Base-by-base conservation (phyloP, 1,140 invertebrate genomes). In the Drosophila santomea region DNA sequence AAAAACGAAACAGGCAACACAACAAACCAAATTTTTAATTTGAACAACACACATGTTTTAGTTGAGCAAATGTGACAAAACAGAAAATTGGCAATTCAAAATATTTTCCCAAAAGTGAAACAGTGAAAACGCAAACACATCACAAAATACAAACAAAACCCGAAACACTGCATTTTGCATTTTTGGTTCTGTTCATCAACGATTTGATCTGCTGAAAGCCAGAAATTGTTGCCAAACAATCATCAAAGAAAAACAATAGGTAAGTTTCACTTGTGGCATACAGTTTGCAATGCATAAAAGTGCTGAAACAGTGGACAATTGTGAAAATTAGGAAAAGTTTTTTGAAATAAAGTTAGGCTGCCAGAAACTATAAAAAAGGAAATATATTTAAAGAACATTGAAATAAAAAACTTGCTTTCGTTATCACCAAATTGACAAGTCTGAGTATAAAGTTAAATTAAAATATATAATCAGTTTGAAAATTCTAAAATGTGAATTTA, bases 11-110 rank as follows among this genome's bases (percentile, higher is more conserved):
- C 32, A 62, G 55, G n/a, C 56, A 68, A 60, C 43, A 61, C 35
- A 62, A 28, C 41, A 41, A 35, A 68, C 57, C 58, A 58, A 74
- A 47, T 54, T 62, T 62, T 72, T 66, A 67, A 61, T 84, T 84
- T 69, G 3, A n/a, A 28, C 55, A 68, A 59, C 50, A 79, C 41
- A 38, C 61, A 63, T 63, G 59, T 63, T 63, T 63, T 63, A 60
- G 66, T 67, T 86, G 35, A 74, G 50, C 57, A 68, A 76, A 75
- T 67, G 74, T 76, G 72, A 67, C 43, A 77, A 69, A 78, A 74
- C 63, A 54, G 15, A 52, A 55, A 80, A 80, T 84, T 84, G 76
- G 72, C 73, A 51, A 58, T 55, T 66, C 39, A 6, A 45, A 10
- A 28, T 43, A 44, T 23, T 54, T 54, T 44, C 12, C 36, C 20